Conservation (phyloP, 2,888 invertebrate genomes). For the Clivina fossor region DNA sequence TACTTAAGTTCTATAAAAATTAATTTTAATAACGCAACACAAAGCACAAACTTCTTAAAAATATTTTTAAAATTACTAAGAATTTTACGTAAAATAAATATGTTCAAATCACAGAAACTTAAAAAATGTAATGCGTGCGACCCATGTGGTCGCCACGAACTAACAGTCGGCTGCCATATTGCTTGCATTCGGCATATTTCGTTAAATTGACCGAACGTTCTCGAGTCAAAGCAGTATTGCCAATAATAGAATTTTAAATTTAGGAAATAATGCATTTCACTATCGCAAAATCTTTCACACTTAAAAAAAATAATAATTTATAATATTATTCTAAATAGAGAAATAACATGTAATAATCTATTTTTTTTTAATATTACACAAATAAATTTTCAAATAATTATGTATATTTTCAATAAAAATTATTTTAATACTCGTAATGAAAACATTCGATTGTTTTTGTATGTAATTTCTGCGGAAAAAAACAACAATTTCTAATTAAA, state of each 20-base stretch:
- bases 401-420: not conserved
- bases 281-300: not conserved
- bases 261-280: not conserved
- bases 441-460: no score
- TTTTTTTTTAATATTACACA: not conserved
- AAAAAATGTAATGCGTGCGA: slow-evolving; percentile 52
- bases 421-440: no score
- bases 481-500: no score
- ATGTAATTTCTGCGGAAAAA: no score
- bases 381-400: slow-evolving; percentile 1
- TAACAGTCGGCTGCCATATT: slow-evolving; percentile 52
- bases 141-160: slow-evolving; percentile 56
- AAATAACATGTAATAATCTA: no score
- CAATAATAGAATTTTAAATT: slow-evolving; percentile 7
- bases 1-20: slow-evolving; percentile 11
- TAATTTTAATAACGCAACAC: slow-evolving; percentile 5
- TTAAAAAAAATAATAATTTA: not conserved
- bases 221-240: slow-evolving; percentile 33
- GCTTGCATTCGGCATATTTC: slow-evolving; percentile 34
- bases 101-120: slow-evolving; percentile 40
- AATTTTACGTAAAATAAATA: slow-evolving; percentile 19
- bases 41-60: slow-evolving; percentile 6
- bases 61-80: slow-evolving; percentile 13
- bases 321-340: not conserved
- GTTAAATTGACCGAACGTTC: slow-evolving; percentile 34